phyloP scores from a whole-genome alignment of 2,797 vertebrate species.

The Pseudopleuronectes americanus region DNA sequence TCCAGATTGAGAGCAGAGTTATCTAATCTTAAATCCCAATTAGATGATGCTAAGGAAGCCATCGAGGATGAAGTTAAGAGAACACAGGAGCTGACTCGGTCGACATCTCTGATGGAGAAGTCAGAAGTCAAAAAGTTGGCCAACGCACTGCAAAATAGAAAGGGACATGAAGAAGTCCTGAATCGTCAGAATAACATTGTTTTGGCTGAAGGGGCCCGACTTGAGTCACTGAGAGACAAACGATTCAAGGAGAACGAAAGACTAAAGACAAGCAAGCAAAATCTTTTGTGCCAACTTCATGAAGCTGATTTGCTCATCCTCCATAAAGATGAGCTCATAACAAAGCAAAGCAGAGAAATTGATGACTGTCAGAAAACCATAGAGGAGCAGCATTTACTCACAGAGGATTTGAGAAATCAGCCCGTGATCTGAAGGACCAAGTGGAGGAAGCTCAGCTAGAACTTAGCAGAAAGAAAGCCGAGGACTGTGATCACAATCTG shows the following conservation, averaged over 20 bases:
- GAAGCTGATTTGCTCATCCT: not conserved
- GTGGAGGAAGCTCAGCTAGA: not conserved
- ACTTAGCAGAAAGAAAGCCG: no score
- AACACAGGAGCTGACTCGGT: no score
- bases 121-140: no score
- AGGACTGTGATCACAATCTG: no score
- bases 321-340: not conserved
- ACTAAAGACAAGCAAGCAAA: not conserved
- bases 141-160: no score
- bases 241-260: not conserved
- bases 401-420: not conserved
- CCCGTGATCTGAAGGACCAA: not conserved
- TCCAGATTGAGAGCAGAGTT: no score
- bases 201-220: not conserved
- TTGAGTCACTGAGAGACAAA: not conserved
- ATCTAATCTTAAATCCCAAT: no score
- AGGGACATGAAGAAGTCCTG: not conserved
- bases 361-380: not conserved
- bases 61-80: no score
- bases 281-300: not conserved
- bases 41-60: no score
- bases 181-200: not conserved
- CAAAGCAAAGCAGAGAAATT: not conserved
- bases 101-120: no score
- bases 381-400: not conserved